A percentile compares a stretch with the other conserved stretches of the same genome.
phyloP scores from a whole-genome alignment of 2,113 vertebrate species.

The Nothobranchius furzeri region DNA sequence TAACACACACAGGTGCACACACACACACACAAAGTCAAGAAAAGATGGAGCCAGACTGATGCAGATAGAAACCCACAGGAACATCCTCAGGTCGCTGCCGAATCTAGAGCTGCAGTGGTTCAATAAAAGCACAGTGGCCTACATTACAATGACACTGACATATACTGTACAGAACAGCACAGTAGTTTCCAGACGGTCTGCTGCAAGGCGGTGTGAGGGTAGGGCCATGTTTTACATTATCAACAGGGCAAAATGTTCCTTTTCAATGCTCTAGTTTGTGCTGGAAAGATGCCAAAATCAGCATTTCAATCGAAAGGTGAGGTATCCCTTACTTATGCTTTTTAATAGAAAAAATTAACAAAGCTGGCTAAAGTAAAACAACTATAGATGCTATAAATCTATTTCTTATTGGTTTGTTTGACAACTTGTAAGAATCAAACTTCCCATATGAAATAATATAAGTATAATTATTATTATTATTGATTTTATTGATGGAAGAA shows the following conservation, averaged over 20 bases:
- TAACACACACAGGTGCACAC: neutral
- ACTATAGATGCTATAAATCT: neutral
- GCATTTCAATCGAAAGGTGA: neutral
- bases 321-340: neutral
- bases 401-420: neutral
- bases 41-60: slow-evolving; percentile 31
- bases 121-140: slow-evolving; percentile 50
- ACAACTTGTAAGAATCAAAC: no score
- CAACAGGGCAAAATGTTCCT: neutral
- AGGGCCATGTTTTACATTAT: slow-evolving; percentile 6
- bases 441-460: no score
- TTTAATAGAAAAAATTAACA: neutral
- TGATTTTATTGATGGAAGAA: no score
- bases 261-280: neutral
- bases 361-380: no score
- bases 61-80: slow-evolving; percentile 48
- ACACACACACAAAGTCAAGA: slow-evolving; percentile 6
- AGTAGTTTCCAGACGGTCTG: slow-evolving; percentile 2
- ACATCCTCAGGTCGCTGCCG: slow-evolving; percentile 47
- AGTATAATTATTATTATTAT: no score
- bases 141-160: slow-evolving; percentile 57
- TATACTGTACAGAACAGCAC: slow-evolving; percentile 16
- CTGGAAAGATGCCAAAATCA: neutral
- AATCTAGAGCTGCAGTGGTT: slow-evolving; percentile 38
- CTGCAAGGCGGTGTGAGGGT: slow-evolving; percentile 1